Base-by-base conservation (phyloP, 2,113 vertebrate genomes). In the Serilophus lunatus region DNA sequence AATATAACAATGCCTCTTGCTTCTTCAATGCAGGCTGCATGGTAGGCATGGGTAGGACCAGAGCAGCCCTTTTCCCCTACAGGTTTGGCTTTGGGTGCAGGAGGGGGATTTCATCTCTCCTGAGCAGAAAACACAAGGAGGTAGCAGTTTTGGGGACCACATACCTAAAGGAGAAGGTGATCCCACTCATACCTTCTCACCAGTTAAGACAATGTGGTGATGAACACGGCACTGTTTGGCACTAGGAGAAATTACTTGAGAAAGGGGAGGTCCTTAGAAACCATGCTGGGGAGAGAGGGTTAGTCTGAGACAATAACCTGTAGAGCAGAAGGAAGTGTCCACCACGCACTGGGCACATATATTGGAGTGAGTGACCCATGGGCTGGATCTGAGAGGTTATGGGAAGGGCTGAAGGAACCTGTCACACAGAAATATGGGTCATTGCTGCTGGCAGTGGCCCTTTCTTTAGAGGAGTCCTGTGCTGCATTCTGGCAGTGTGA, bases 201-300 rank as follows among this genome's bases (percentile, higher is more conserved):
- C 26, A 51, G 8, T n/a, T 44, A 63, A 80, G n/a, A 72, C 9
- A 49, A 8, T 7, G 26, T 6, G 6, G 8, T 66, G 18, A 80
- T 36, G 25, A 83, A 13, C 15, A 53, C 31, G 31, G 13, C 13
- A 44, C 22, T 7, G 2, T 44, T 65, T 80, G 17, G n/a, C 49
- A 35, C 19, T 19, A 59, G 18, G 4, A 82, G 38, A 69, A 76
- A 51, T 22, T 3, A 47, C 26, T 6, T 36, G 28, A 51, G 36
- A 69, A 90, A 86, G 22, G 7, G 9, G 4, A 70, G 4, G 10
- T 38, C 44, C 38, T 66, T 26, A 63, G 44, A 36, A 78, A 75
- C 23, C 1, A 0, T 19, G 4, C 0, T 81, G 35, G 5, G 29
- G 18, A 42, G 29, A 78, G 33, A 71, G 4, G 20, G 18, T 35